These are phyloP conservation scores for Lepisosteus oculatus DNA, from an alignment of 2,113 vertebrate species.

Conservation along the genomic window DNA sequence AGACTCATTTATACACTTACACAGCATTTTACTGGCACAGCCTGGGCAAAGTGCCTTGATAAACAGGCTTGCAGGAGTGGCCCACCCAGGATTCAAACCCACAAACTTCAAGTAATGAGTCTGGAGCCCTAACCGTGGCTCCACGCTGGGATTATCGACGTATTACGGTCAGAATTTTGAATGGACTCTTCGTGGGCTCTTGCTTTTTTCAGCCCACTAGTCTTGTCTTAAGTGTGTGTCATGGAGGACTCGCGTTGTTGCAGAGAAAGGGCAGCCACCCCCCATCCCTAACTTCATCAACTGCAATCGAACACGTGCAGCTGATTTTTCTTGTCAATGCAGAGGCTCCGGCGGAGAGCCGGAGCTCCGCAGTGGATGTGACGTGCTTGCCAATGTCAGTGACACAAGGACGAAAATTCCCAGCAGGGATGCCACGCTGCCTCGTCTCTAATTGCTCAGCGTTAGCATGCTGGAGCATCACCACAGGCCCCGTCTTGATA, in stretches of 20 bases:
- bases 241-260: neutral
- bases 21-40: too few relatives aligned
- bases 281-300: too few relatives aligned
- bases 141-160: too few relatives aligned
- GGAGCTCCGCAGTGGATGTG: neutral
- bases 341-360: neutral
- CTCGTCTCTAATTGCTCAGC: neutral
- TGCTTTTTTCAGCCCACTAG: too few relatives aligned
- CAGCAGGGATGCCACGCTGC: neutral
- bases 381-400: neutral
- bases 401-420: slow-evolving; percentile 1
- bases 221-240: neutral
- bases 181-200: too few relatives aligned
- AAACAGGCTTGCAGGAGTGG: too few relatives aligned
- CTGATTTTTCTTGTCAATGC: neutral
- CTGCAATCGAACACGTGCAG: neutral
- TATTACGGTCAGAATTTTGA: too few relatives aligned
- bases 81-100: too few relatives aligned
- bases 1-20: too few relatives aligned
- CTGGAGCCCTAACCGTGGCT: too few relatives aligned
- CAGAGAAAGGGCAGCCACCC: neutral
- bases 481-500: neutral
- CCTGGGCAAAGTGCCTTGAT: too few relatives aligned
- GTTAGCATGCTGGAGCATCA: neutral
- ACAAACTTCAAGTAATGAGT: too few relatives aligned